Evolutionary conservation across 2,113 vertebrate species (phyloP), one percentile per base, ranked within the genome.

Genomic region (Urocitellus parryii): DNA sequence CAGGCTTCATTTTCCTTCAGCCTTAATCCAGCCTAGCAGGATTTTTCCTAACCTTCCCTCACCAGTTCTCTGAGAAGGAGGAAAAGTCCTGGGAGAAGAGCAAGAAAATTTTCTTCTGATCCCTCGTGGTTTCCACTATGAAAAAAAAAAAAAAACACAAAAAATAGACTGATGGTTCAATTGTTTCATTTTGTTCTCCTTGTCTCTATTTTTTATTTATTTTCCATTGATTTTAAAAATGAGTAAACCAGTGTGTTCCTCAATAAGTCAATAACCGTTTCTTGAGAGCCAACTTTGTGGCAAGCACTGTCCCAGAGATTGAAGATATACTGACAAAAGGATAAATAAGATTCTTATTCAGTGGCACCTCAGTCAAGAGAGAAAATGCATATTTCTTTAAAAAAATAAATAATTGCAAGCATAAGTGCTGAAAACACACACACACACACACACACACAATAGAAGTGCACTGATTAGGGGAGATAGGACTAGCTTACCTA

Each of bases 291-390:
- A 68, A 20, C 7, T 61, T 29, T 72, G 22, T 42, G 4, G 14
- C 8, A 77, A 61, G 27, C 7, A 17, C n/a, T 10, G 61, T 56
- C 13, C 1, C 18, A 53, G 17, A 20, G 13, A 16, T 4, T 37
- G 25, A 88, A 85, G 34, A 63, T 27, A 56, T 8, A 53, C 29
- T n/a, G 25, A 48, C 56, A 29, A 9, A 92, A 76, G 34, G 34
- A 65, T 2, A 90, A 80, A 67, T 20, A 73, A 42, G n/a, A 29
- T 70, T 77, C 12, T 90, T 13, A 80, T 13, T 96, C 73, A 94
- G 53, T 29, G n/a, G 2, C 17, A 65, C 9, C 72, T 58, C n/a
- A 70, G 53, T 53, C 32, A 63, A 79, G 16, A 87, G 9, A 78
- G 4, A 56, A 82, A 88, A 67, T 79, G 6, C 3, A 67, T 65